A percentile compares a stretch with the other conserved stretches of the same genome.
Evolutionary conservation across 2,797 vertebrate genomes (phyloP).

Genomic region (Tauraco hartlaubi): DNA sequence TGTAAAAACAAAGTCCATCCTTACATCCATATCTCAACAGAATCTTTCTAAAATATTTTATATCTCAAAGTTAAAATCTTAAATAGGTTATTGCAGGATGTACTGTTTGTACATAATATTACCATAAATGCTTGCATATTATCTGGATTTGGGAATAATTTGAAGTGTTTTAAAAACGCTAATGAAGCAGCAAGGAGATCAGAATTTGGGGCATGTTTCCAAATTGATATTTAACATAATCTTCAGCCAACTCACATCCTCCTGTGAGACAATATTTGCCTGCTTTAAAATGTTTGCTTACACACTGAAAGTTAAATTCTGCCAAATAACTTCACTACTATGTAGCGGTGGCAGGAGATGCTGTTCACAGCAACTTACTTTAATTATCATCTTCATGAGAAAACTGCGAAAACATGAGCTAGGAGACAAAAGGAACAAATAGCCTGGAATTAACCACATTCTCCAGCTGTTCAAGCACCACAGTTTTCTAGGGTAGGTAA

Average conservation of each 20-base stretch:
- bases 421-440: background rate
- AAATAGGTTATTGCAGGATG: background rate
- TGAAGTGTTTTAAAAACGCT: background rate
- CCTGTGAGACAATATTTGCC: background rate
- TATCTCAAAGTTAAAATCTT: background rate
- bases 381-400: background rate
- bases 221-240: background rate
- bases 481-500: background rate
- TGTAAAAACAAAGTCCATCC: slow-evolving; percentile 77
- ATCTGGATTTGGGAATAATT: background rate
- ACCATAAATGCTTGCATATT: background rate
- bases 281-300: background rate
- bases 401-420: background rate
- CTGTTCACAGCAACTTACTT: background rate
- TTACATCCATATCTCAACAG: slow-evolving; percentile 69
- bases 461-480: background rate
- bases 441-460: background rate
- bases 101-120: background rate
- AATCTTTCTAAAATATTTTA: slow-evolving; percentile 59
- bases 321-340: background rate
- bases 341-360: background rate
- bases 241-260: background rate
- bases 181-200: background rate
- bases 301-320: background rate
- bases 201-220: background rate